Evolutionary conservation across 2,113 vertebrate genomes (phyloP), one percentile per base, ranked within the genome.

Genomic region (Pandion haliaetus): DNA sequence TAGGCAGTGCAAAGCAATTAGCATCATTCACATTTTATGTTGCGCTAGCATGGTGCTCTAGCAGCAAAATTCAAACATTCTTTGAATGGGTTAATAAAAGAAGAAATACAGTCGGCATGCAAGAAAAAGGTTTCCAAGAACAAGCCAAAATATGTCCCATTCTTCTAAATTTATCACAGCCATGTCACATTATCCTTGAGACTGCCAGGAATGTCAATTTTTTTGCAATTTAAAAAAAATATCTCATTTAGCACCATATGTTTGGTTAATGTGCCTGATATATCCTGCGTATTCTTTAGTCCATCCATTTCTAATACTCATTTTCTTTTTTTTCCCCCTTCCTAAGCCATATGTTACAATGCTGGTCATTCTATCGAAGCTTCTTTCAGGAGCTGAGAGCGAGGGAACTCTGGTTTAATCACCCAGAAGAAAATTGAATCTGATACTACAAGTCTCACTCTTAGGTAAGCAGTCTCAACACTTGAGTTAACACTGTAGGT

Each of bases 1-100:
- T 97, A 98, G 97, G 96, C 90, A 97, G 96, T 97, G 98, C 97
- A 98, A 98, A 98, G 97, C 98, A 98, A 97, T 98, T 97, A 98
- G 97, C 95, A 97, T 97, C 96, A 98, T 96, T 97, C 97, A 97
- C 94, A 95, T 96, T 96, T 95, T 97, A 97, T 92, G 96, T 96
- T 97, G 96, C 86, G 71, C 96, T 90, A 95, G 97, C 96, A 91
- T 95, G 97, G 95, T 97, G 95, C 96, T 93, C 93, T 95, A 96
- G 97, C 89, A 97, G 96, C 97, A 94, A 85, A 97, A 97, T 96
- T 97, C 93, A 97, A 98, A 98, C 98, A 98, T 97, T 98, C 96
- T 94, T 95, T 97, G 96, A 97, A 97, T 94, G 94, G 95, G 97
- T 98, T 98, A 98, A 97, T 97, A 97, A 97, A 96, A 98, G 93